Conservation (phyloP, 2,888 invertebrate species). For the Drosophila paracracens region DNA sequence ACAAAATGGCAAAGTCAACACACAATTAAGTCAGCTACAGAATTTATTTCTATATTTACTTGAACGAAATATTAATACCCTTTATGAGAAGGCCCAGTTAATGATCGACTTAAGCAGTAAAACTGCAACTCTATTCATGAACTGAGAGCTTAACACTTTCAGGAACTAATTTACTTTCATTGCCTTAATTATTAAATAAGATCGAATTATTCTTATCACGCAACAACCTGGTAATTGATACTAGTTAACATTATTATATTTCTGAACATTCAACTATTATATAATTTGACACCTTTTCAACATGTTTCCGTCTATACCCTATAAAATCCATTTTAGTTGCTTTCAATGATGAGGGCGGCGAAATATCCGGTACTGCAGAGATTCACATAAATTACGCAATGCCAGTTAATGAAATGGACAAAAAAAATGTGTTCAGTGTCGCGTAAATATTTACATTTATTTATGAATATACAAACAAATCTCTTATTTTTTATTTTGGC, state of each 20-base stretch:
- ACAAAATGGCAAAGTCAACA: conserved; percentile 76
- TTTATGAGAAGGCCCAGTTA: neutral
- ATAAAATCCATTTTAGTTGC: neutral
- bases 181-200: neutral
- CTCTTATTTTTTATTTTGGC: conserved; percentile 12
- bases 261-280: neutral
- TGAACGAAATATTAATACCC: conserved; percentile 14
- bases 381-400: conserved; percentile 59
- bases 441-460: conserved; percentile 20
- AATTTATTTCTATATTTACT: neutral
- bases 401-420: conserved; percentile 62
- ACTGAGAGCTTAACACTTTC: neutral
- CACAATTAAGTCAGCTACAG: conserved; percentile 66
- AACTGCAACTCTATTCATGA: neutral
- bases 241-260: too few species aligned
- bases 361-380: neutral
- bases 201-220: neutral
- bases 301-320: conserved; percentile 2
- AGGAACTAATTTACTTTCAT: neutral
- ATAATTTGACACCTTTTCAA: neutral
- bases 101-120: neutral
- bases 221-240: too few species aligned
- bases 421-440: conserved; percentile 46
- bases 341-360: conserved; percentile 35
- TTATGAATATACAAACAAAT: conserved; percentile 4